phyloP scores from a whole-genome alignment of 1,140 invertebrate species.

The Trichonephila clavata region DNA sequence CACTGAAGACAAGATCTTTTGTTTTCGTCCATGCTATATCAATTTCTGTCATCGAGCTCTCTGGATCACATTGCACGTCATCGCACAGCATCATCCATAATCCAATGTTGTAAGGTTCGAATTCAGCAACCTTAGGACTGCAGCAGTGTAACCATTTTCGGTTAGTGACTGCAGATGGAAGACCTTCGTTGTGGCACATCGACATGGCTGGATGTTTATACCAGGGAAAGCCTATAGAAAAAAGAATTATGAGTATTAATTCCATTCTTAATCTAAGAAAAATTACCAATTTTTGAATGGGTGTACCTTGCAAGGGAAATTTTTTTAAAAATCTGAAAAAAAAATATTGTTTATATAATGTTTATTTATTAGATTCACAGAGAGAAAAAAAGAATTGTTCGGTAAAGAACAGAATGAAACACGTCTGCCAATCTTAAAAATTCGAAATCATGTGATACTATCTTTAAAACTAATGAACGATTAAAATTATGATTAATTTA shows the following conservation, averaged over 20 bases:
- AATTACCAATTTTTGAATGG: no score
- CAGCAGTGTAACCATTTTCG: not conserved
- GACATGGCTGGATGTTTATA: not conserved
- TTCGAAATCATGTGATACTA: no score
- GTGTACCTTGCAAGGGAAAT: no score
- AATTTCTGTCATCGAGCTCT: not conserved
- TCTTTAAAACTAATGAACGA: no score
- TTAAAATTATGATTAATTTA: no score
- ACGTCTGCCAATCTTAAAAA: no score
- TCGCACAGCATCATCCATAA: slow-evolving; percentile 32
- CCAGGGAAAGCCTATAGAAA: not conserved
- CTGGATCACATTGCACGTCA: not conserved
- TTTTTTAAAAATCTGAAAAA: no score
- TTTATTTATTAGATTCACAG: no score
- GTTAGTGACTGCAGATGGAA: not conserved
- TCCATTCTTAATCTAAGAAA: no score
- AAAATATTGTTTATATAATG: no score
- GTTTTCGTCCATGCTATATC: not conserved
- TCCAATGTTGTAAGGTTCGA: not conserved
- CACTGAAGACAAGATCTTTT: slow-evolving; percentile 20
- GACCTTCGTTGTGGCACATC: not conserved
- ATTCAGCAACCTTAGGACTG: not conserved
- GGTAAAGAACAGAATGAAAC: no score
- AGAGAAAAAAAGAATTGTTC: no score
- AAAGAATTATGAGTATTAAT: not conserved